Percentiles rank a stretch among this genome's conserved stretches.
Conservation (phyloP, 1,140 invertebrate species). For the Listronotus bonariensis region DNA sequence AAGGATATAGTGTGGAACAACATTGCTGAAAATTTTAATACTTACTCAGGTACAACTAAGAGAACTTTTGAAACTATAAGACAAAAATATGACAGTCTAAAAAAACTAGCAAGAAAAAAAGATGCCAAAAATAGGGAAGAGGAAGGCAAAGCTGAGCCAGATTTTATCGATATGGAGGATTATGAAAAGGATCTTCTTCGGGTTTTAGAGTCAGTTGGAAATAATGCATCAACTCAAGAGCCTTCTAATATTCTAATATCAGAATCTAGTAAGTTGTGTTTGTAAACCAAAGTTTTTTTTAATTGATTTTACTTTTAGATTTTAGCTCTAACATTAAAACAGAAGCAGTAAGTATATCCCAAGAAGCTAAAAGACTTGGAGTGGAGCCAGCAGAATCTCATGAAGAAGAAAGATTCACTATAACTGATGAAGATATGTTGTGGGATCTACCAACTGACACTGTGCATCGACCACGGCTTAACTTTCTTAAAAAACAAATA, state of each 20-base stretch:
- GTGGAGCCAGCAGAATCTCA: neutral
- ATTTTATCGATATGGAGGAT: slow-evolving; percentile 27
- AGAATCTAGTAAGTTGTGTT: slow-evolving; percentile 5
- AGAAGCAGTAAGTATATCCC: neutral
- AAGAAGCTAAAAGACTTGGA: neutral
- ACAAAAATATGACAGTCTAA: slow-evolving; percentile 52
- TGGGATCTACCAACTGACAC: slow-evolving; percentile 25
- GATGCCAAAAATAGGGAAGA: slow-evolving; percentile 56
- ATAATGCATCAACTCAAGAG: neutral
- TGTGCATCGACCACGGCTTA: slow-evolving; percentile 12
- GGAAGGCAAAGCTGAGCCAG: slow-evolving; percentile 27
- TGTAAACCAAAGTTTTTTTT: too few species aligned
- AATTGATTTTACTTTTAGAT: too few species aligned
- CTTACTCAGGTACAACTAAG: slow-evolving; percentile 63
- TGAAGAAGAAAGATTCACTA: slow-evolving; percentile 19
- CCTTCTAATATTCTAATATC: slow-evolving; percentile 1
- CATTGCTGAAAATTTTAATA: slow-evolving; percentile 72
- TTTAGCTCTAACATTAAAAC: slow-evolving; percentile 11
- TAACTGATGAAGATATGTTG: slow-evolving; percentile 26
- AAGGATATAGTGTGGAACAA: slow-evolving; percentile 64
- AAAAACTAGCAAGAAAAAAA: slow-evolving; percentile 27
- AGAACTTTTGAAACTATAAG: slow-evolving; percentile 59
- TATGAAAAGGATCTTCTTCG: slow-evolving; percentile 24
- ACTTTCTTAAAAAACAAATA: slow-evolving; percentile 18
- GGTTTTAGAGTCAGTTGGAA: slow-evolving; percentile 12